Base-by-base conservation (phyloP, 2,113 vertebrate species). In the Oncorhynchus tshawytscha region DNA sequence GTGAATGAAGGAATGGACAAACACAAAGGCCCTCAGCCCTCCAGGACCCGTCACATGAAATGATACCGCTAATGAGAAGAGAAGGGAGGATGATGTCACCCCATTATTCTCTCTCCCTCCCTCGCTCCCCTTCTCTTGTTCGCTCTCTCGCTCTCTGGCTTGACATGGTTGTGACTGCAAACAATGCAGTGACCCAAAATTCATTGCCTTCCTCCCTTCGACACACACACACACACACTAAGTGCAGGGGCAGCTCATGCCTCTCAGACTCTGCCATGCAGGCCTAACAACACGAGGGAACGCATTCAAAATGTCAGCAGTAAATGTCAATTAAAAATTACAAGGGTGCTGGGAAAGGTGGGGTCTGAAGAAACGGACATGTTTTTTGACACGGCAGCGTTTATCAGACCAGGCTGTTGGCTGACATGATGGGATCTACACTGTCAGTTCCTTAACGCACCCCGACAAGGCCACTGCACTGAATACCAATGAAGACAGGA, bases 301-400 rank as follows among this genome's bases (percentile, higher is more conserved):
- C 88, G 89, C 88, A 92, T 89, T 93, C 90, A 88, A 94, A 96
- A 94, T 94, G 93, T 93, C 93, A 95, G 92, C 93, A 91, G 92
- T 90, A 95, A 94, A 96, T 94, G 93, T 95, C 95, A 96, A 95
- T 94, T 95, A 95, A 95, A 95, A 94, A 94, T 93, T 93, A 95
- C 92, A 94, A 86, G 91, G 86, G 84, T 90, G 89, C 91, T 89
- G 87, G 92, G 91, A 95, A 94, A 94, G 92, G 91, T 90, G 92
- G 88, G 85, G 86, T 92, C 88, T 93, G 88, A 89, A 87, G 90
- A 90, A 90, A 90, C 83, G 93, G 94, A 95, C 90, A 90, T 85
- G 27, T 88, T 90, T 90, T 92, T 89, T 93, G 93, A 94, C 91
- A 93, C 82, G 90, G 84, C 80, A 85, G 83, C 93, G 90, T 94